These are phyloP conservation scores for Scelioninae gen. 1 DNA, from an alignment of 2,888 invertebrate genomes.

Conservation along the genomic window DNA sequence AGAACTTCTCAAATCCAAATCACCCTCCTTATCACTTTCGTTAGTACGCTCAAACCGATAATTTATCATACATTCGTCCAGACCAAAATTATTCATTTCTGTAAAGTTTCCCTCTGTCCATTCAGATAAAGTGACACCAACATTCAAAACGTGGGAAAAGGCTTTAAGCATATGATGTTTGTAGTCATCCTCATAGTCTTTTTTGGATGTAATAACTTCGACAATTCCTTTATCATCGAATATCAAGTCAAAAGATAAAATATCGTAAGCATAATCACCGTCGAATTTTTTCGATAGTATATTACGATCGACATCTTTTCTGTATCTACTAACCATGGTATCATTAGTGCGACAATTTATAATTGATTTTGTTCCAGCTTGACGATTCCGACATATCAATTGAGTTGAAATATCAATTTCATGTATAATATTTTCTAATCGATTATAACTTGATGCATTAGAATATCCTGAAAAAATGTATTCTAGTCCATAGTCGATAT, in stretches of 20 bases:
- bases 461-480: slow-evolving; percentile 11
- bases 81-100: slow-evolving; percentile 14
- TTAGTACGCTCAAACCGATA: slow-evolving; percentile 1
- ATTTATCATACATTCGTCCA: slow-evolving; percentile 25
- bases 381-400: slow-evolving; percentile 14
- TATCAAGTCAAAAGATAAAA: slow-evolving; percentile 16
- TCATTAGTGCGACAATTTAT: slow-evolving; percentile 30
- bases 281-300: not conserved
- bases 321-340: not conserved
- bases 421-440: not conserved
- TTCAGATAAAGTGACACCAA: slow-evolving; percentile 22
- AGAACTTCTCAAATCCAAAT: slow-evolving; percentile 11
- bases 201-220: not conserved
- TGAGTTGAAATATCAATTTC: slow-evolving; percentile 14
- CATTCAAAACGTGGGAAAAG: slow-evolving; percentile 6
- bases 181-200: not conserved
- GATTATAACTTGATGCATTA: slow-evolving; percentile 1
- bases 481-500: slow-evolving; percentile 20
- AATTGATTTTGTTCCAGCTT: not conserved
- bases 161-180: slow-evolving; percentile 8
- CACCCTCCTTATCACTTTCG: slow-evolving; percentile 6
- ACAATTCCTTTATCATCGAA: slow-evolving; percentile 37
- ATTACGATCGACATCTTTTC: slow-evolving; percentile 2
- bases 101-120: slow-evolving; percentile 5
- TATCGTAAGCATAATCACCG: slow-evolving; percentile 29